These are phyloP conservation scores for Henricia sp. DNA, from an alignment of 53 echinoderm and acorn worm species.

Conservation along the genomic window DNA sequence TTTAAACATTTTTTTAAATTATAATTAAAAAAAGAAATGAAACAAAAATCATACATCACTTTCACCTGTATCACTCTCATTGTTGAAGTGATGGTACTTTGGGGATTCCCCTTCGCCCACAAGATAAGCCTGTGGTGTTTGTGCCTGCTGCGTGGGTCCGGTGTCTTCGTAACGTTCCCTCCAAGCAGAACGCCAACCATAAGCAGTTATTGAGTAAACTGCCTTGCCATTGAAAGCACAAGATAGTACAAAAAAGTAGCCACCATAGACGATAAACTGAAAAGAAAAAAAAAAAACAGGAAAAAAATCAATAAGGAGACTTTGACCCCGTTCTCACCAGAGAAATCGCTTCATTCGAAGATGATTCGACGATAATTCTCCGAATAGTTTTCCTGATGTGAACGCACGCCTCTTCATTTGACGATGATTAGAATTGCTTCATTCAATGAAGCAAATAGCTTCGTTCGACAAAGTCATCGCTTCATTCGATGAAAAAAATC, in stretches of 20 bases:
- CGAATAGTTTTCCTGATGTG: no score
- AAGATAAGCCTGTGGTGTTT: background rate
- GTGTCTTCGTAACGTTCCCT: constrained; percentile 11
- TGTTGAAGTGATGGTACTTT: constrained; percentile 8
- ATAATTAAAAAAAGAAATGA: no score
- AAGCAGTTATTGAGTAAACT: constrained; percentile 53
- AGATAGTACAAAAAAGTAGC: constrained; percentile 81
- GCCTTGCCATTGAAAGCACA: constrained; percentile 76
- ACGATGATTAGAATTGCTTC: no score
- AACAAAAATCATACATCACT: constrained; percentile 41
- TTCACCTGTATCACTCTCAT: constrained; percentile 12
- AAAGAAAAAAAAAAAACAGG: background rate
- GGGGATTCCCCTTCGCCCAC: background rate
- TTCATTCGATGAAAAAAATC: no score
- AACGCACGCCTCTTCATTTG: no score
- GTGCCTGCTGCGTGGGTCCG: background rate
- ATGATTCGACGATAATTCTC: no score
- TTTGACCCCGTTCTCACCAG: no score
- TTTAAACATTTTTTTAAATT: no score
- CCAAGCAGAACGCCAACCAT: constrained; percentile 60
- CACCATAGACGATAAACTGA: constrained; percentile 85
- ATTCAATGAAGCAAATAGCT: no score
- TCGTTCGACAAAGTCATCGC: no score
- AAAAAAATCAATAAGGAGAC: no score
- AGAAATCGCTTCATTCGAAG: no score